Conservation (phyloP, 2,888 invertebrate species). For the Magallana nippona region DNA sequence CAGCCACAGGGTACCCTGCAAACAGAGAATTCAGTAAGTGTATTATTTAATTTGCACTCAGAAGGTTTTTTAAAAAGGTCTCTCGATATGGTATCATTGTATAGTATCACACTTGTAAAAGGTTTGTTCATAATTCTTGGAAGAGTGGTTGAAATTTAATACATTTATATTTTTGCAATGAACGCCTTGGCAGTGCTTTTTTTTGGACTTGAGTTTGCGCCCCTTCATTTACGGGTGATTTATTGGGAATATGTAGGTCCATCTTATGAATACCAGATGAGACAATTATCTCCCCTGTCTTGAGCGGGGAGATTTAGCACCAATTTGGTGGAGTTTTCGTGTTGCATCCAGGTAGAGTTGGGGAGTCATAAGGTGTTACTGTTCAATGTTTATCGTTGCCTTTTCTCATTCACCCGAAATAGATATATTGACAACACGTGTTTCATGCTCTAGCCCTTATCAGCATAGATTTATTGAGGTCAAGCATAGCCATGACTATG, state of each 20-base stretch:
- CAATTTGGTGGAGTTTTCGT: not conserved
- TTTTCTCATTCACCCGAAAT: constrained; percentile 35
- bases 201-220: too few species aligned
- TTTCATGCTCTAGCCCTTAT: constrained; percentile 33
- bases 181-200: too few species aligned
- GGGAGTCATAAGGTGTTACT: constrained; percentile 5
- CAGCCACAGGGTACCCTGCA: too few species aligned
- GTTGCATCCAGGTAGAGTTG: not conserved
- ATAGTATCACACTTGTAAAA: too few species aligned
- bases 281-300: constrained; percentile 23
- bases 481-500: constrained; percentile 33
- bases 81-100: too few species aligned
- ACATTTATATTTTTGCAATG: too few species aligned
- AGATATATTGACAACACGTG: constrained; percentile 35
- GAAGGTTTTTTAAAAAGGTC: too few species aligned
- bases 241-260: not conserved
- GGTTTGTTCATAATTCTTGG: too few species aligned
- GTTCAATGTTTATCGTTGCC: constrained; percentile 25
- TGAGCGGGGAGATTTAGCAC: not conserved
- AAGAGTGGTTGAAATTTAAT: too few species aligned
- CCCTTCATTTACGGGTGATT: not conserved
- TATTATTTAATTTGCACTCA: not conserved
- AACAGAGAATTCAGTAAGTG: not conserved
- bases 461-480: constrained; percentile 35
- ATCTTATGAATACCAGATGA: constrained; percentile 11